These are phyloP conservation scores for Orchesellides sinensis DNA, from an alignment of 2,888 invertebrate genomes.

Conservation along the genomic window DNA sequence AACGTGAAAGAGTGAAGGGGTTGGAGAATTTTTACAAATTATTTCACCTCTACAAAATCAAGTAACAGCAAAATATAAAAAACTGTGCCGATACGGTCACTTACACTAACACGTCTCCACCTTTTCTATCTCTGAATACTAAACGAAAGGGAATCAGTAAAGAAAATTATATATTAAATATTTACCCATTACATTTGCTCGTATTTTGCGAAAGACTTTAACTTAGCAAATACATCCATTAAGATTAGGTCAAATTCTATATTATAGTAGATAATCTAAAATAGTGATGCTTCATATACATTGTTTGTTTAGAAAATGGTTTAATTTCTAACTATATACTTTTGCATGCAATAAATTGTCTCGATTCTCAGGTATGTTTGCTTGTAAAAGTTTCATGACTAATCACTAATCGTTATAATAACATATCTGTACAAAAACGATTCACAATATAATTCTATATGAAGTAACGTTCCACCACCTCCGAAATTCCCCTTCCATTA, in stretches of 20 bases:
- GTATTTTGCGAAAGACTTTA: slow-evolving; percentile 18
- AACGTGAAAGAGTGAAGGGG: slow-evolving; percentile 4
- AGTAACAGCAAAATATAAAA: slow-evolving; percentile 9
- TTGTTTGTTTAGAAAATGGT: too few species aligned
- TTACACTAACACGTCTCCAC: slow-evolving; percentile 1
- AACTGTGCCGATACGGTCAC: slow-evolving; percentile 37
- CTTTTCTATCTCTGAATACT: not conserved
- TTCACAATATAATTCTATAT: too few species aligned
- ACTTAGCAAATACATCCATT: not conserved
- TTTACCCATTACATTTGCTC: not conserved
- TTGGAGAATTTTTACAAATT: slow-evolving; percentile 6
- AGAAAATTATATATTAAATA: not conserved
- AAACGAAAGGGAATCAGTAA: not conserved
- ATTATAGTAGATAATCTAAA: too few species aligned
- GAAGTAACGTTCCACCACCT: too few species aligned
- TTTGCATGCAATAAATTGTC: too few species aligned
- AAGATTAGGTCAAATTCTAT: too few species aligned
- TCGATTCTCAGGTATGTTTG: too few species aligned
- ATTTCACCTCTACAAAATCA: slow-evolving; percentile 19
- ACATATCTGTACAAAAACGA: too few species aligned
- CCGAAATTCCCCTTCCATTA: not conserved
- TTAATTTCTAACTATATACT: too few species aligned
- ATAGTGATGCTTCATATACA: too few species aligned
- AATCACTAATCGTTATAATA: too few species aligned
- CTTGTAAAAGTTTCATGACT: too few species aligned